These are phyloP conservation scores for Psilanteris sp. DNA, from an alignment of 1,140 invertebrate species.

Conservation along the genomic window DNA sequence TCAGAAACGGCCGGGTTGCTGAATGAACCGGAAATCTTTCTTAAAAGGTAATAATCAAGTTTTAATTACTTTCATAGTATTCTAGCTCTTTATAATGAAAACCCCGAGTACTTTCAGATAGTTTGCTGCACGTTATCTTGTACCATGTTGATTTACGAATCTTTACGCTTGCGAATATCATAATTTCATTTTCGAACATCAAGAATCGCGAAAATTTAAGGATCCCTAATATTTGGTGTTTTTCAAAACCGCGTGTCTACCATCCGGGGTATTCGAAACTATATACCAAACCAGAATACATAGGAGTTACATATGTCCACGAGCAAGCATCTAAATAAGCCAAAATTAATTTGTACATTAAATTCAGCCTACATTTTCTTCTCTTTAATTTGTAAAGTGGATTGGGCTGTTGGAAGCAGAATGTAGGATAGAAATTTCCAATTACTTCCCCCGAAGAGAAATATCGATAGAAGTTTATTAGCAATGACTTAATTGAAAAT, in stretches of 20 bases:
- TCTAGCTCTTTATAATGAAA: conserved; percentile 44
- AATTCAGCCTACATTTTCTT: no score
- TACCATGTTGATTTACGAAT: conserved; percentile 59
- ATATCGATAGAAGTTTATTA: conserved; percentile 2
- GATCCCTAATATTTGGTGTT: no score
- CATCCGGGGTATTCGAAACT: no score
- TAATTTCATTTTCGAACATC: no score
- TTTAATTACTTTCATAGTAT: conserved; percentile 62
- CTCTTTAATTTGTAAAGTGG: no score
- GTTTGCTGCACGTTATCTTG: conserved; percentile 47
- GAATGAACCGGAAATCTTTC: conserved; percentile 62
- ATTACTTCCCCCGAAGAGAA: conserved; percentile 4
- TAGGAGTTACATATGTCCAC: no score
- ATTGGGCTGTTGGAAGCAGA: background rate
- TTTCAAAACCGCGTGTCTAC: no score
- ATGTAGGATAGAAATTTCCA: conserved; percentile 7
- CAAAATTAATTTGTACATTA: no score
- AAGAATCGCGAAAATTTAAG: no score
- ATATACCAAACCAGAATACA: no score
- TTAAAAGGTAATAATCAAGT: conserved; percentile 65
- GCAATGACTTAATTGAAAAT: conserved; percentile 17
- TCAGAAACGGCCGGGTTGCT: conserved; percentile 39
- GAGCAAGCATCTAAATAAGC: no score
- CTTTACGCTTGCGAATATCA: conserved; percentile 37
- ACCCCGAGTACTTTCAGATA: conserved; percentile 46